Evolutionary conservation across 2,113 vertebrate genomes (phyloP), one percentile per base, ranked within the genome.

Genomic region (Numenius arquata): DNA sequence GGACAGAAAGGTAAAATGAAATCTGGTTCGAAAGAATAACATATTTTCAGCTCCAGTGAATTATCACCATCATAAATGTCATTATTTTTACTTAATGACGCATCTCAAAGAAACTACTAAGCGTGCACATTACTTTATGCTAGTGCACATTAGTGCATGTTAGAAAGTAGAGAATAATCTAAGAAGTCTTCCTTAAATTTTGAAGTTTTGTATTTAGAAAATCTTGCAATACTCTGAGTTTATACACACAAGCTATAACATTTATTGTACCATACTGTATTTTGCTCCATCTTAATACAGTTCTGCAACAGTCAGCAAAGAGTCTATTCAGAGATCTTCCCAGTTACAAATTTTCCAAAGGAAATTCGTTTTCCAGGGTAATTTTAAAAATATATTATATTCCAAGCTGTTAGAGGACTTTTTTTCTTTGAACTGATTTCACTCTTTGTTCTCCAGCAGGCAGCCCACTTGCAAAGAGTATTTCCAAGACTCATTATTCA

Each of bases 331-430:
- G 56, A 81, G 29, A 75, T 89, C 77, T 89, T 94, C 85, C 63
- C 38, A 66, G 62, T 77, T 73, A 89, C 27, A 68, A 79, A 32
- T 95, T 95, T 96, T 96, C 88, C 93, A 88, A 93, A 95, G 85
- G 71, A 93, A 96, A 96, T 95, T 79, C 7, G 21, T 90, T 96
- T 96, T 94, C 88, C 94, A 93, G 78, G 62, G 58, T 79, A 0
- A 38, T 66, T 95, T 62, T 0, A 90, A 89, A 94, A 80, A 90
- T 71, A 47, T n/a, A 48, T 83, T 93, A 19, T 85, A 90, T 85
- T 93, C 71, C 79, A 85, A 90, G 81, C 82, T 90, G 70, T 67
- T 85, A 85, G 59, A 13, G 1, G 62, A 70, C 52, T 29, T 45
- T 88, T 93, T 72, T 75, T 56, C 59, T 94, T 90, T 81, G 73